phyloP scores from a whole-genome alignment of 2,797 vertebrate species.

The Epinephelus coioides region DNA sequence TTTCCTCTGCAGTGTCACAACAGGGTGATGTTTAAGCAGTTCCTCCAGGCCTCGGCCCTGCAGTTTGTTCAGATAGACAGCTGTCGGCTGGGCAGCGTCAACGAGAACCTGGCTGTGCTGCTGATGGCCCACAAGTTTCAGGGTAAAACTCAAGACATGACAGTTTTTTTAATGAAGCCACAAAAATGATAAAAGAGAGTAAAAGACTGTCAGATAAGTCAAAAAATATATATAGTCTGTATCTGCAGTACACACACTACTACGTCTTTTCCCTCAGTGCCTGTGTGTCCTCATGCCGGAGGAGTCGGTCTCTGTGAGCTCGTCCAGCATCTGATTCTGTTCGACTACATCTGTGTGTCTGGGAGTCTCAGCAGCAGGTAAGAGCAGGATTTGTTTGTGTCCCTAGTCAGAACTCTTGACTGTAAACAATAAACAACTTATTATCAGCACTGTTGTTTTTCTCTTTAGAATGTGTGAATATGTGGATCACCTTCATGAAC shows the following conservation, averaged over 20 bases:
- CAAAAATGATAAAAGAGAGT: too few relatives aligned
- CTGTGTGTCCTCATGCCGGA: conserved; percentile 90
- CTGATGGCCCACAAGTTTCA: conserved; percentile 91
- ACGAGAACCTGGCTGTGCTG: conserved; percentile 90
- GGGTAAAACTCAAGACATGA: conserved; percentile 69
- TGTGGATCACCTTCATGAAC: conserved; percentile 91
- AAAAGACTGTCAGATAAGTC: too few relatives aligned
- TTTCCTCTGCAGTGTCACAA: conserved; percentile 84
- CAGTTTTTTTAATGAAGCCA: too few relatives aligned
- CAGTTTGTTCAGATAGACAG: conserved; percentile 93
- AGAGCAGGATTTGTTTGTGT: conserved; percentile 6
- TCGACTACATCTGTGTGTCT: conserved; percentile 87
- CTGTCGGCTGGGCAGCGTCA: conserved; percentile 91
- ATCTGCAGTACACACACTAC: rapidly evolving
- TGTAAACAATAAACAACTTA: not conserved
- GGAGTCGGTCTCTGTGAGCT: conserved; percentile 90
- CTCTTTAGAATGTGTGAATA: conserved; percentile 91
- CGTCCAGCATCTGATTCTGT: conserved; percentile 89
- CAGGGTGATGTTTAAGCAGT: conserved; percentile 92
- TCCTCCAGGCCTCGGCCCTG: conserved; percentile 89
- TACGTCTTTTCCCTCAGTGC: conserved; percentile 74
- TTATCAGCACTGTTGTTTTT: not conserved
- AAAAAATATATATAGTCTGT: too few relatives aligned
- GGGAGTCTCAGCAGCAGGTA: conserved; percentile 85
- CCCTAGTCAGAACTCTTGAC: not conserved